These are phyloP conservation scores for Cerastis leucographa DNA, from an alignment of 2,888 invertebrate species.

Conservation along the genomic window DNA sequence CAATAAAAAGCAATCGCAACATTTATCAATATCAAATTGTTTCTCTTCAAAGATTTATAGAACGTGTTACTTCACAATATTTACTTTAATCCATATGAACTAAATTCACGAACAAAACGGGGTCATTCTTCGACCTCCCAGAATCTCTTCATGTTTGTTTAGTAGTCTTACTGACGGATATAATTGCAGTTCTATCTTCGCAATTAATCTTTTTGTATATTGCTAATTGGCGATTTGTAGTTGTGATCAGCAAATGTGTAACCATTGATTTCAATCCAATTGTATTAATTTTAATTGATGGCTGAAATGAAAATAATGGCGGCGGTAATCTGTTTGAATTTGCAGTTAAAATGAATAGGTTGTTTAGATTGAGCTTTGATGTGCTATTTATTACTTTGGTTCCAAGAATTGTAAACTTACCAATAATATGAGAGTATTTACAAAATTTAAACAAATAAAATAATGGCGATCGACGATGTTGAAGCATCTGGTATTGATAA, in stretches of 20 bases:
- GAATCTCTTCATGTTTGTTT: constrained; percentile 39
- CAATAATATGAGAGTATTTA: not conserved
- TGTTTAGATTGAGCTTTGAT: constrained; percentile 23
- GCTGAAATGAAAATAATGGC: constrained; percentile 9
- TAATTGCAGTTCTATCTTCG: constrained; percentile 49
- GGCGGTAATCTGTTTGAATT: constrained; percentile 18
- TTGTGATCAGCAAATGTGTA: constrained; percentile 34
- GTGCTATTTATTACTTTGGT: not conserved
- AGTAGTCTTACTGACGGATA: constrained; percentile 41
- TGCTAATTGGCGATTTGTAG: constrained; percentile 15
- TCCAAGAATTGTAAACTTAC: not conserved
- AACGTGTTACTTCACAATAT: constrained; percentile 48
- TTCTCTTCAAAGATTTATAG: constrained; percentile 35
- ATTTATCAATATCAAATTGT: constrained; percentile 23
- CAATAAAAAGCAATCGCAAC: constrained; percentile 14
- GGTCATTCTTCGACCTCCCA: constrained; percentile 44
- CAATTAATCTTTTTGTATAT: constrained; percentile 49
- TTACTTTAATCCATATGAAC: constrained; percentile 47
- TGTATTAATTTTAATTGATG: constrained; percentile 26
- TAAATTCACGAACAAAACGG: constrained; percentile 46
- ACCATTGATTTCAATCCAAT: constrained; percentile 24
- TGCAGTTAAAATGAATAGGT: constrained; percentile 17
- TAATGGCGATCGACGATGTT: not conserved
- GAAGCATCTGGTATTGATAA: not conserved
- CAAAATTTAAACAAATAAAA: not conserved